Evolutionary conservation across 1,140 invertebrate genomes (phyloP).

Genomic region (Zaprionus inermis): DNA sequence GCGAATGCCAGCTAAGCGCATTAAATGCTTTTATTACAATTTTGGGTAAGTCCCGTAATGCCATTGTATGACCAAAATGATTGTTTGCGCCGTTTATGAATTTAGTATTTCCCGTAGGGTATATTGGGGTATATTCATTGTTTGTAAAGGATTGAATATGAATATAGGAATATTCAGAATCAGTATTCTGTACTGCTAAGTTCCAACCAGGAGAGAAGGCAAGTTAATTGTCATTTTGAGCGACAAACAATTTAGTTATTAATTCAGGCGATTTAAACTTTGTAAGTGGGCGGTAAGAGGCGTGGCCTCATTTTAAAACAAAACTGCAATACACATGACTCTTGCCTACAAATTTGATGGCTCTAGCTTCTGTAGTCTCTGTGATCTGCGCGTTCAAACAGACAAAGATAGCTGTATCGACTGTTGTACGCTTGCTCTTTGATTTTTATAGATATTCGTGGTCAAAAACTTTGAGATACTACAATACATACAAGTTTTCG

Average conservation of each 20-base stretch:
- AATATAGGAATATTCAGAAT: too few relatives aligned
- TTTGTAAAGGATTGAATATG: too few relatives aligned
- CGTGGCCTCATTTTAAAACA: not conserved
- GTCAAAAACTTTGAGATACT: too few relatives aligned
- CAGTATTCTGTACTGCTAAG: too few relatives aligned
- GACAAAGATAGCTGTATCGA: not conserved
- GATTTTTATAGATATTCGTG: too few relatives aligned
- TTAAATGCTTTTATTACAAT: conserved; percentile 66
- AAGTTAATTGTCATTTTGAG: too few relatives aligned
- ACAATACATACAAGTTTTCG: too few relatives aligned
- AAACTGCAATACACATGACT: not conserved
- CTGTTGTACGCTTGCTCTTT: too few relatives aligned
- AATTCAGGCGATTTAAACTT: too few relatives aligned
- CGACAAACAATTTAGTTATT: too few relatives aligned
- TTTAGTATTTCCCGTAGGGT: conserved; percentile 15
- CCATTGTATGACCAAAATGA: conserved; percentile 44
- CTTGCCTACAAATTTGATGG: not conserved
- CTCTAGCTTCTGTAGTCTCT: not conserved
- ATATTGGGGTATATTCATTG: not conserved
- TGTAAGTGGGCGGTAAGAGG: too few relatives aligned
- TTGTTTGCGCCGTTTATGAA: conserved; percentile 48
- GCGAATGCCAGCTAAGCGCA: conserved; percentile 46
- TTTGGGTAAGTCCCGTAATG: conserved; percentile 46
- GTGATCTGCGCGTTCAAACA: not conserved
- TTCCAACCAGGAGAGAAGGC: too few relatives aligned